A percentile compares a stretch with the other conserved stretches of the same genome.
These are phyloP conservation scores for Corticium candelabrum DNA, from an alignment of 37 sponge, comb jelly and placozoan genomes.

Conservation along the genomic window DNA sequence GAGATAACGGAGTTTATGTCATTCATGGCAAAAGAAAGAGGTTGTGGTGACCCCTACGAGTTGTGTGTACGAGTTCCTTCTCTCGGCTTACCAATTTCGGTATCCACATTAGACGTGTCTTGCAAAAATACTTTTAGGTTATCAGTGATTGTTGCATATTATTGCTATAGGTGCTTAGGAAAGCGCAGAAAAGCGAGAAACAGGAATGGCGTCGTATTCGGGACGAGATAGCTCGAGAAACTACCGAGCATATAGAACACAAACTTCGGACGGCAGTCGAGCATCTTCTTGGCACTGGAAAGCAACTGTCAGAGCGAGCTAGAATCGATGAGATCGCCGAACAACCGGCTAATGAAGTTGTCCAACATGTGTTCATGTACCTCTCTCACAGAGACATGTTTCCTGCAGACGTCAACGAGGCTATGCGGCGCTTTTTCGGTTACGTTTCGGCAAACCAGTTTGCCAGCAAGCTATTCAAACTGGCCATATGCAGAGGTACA, in stretches of 20 bases:
- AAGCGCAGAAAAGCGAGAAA: constrained; percentile 7
- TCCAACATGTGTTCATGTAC: not conserved
- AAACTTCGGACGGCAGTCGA: not conserved
- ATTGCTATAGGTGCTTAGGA: constrained; percentile 16
- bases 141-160: not conserved
- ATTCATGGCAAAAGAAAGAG: constrained; percentile 10
- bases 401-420: not conserved
- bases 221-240: not conserved
- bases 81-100: constrained; percentile 33
- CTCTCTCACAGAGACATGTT: not conserved
- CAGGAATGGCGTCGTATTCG: not conserved
- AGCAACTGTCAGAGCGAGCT: no score
- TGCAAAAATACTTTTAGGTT: not conserved
- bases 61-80: constrained; percentile 41
- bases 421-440: not conserved
- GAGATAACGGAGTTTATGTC: constrained; percentile 35
- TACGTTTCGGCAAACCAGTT: not conserved
- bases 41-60: constrained; percentile 6
- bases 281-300: not conserved
- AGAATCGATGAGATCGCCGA: not conserved
- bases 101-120: not conserved
- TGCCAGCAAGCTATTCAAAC: not conserved
- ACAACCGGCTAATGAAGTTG: not conserved
- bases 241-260: not conserved
- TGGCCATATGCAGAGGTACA: not conserved